Evolutionary conservation across 2,113 vertebrate genomes (phyloP).

Genomic region (Sminthopsis crassicaudata): DNA sequence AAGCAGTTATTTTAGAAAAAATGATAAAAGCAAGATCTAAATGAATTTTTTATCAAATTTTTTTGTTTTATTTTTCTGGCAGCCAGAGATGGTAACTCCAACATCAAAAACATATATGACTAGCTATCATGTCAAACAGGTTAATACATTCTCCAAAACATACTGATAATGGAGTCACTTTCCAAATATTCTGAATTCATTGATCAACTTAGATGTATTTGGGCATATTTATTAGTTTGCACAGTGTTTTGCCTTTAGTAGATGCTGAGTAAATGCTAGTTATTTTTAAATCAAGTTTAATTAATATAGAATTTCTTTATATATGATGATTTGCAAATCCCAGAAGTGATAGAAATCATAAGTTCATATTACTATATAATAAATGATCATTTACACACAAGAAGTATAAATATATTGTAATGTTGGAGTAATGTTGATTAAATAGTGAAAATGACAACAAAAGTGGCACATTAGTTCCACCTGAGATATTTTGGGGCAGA

Average conservation of each 20-base stretch:
- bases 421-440: neutral
- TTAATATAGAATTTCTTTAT: neutral
- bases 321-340: neutral
- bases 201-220: too few species aligned
- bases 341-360: neutral
- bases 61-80: conserved; percentile 10
- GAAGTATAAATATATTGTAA: neutral
- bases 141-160: neutral
- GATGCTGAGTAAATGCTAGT: neutral
- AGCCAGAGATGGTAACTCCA: neutral
- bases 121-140: neutral
- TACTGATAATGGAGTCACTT: neutral
- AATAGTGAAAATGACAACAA: neutral
- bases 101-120: neutral
- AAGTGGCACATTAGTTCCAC: neutral
- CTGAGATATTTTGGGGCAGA: neutral
- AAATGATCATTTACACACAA: neutral
- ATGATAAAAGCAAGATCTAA: neutral
- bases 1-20: neutral
- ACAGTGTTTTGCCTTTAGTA: neutral
- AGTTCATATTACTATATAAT: neutral
- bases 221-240: too few species aligned
- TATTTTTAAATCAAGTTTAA: neutral
- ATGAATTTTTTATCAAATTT: neutral
- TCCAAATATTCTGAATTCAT: too few species aligned